These are phyloP conservation scores for Daphoenositta chrysoptera DNA, from an alignment of 2,113 vertebrate species.

Conservation along the genomic window DNA sequence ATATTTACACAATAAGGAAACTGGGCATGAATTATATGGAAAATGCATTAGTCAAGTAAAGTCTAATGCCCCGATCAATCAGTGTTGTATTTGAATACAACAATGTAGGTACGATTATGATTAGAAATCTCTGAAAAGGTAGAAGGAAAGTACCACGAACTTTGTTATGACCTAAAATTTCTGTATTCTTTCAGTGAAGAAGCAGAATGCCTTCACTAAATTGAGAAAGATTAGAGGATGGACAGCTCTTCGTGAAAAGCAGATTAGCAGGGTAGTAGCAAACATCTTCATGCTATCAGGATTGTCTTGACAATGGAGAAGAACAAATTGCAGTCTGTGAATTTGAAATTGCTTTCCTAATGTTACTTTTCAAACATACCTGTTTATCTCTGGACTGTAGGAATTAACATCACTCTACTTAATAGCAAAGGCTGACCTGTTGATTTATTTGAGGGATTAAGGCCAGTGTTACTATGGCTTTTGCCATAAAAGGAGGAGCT, in stretches of 20 bases:
- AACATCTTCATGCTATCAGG: not conserved
- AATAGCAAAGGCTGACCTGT: not conserved
- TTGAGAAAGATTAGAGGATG: not conserved
- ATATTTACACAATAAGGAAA: not conserved
- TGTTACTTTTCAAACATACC: not conserved
- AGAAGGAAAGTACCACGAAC: not conserved
- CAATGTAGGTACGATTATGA: not conserved
- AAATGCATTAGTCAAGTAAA: not conserved
- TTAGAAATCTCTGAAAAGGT: not conserved
- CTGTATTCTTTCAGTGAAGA: not conserved
- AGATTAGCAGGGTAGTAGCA: not conserved
- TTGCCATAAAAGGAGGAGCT: not conserved
- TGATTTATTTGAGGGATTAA: not conserved
- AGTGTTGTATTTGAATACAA: not conserved
- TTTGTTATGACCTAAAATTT: not conserved
- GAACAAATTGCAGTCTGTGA: not conserved
- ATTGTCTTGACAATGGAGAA: not conserved
- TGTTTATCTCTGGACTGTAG: not conserved
- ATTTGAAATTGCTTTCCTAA: not conserved
- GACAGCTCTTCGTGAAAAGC: not conserved
- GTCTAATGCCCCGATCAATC: fast-evolving
- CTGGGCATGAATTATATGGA: not conserved
- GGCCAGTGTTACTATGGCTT: not conserved
- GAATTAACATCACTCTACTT: not conserved
- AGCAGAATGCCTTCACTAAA: not conserved